A percentile compares a stretch with the other conserved stretches of the same genome.
These are phyloP conservation scores for Drymonia ruficornis DNA, from an alignment of 2,888 invertebrate genomes.

Conservation along the genomic window DNA sequence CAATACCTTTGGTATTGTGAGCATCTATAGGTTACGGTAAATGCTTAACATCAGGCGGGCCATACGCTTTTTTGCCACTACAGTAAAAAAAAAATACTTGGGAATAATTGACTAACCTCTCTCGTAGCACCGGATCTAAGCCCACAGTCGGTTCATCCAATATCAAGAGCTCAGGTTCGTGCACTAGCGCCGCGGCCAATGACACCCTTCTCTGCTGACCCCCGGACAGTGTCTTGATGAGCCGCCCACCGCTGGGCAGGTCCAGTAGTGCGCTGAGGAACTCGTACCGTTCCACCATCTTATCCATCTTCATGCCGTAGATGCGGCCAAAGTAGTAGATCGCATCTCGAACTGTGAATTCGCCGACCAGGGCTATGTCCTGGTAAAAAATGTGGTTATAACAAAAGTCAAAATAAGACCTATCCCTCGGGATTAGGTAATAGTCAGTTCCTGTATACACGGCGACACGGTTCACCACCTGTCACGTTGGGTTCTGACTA, in stretches of 20 bases:
- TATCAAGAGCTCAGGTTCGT: constrained; percentile 94
- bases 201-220: constrained; percentile 96
- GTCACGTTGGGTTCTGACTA: too few relatives aligned
- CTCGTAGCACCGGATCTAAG: constrained; percentile 94
- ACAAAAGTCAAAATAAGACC: background rate
- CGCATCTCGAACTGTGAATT: constrained; percentile 93
- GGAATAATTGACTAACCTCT: constrained; percentile 84
- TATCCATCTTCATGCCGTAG: constrained; percentile 88
- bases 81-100: too few relatives aligned
- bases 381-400: constrained; percentile 47
- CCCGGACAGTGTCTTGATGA: constrained; percentile 91
- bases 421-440: too few relatives aligned
- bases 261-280: constrained; percentile 90
- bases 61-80: too few relatives aligned
- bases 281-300: constrained; percentile 87
- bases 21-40: too few relatives aligned
- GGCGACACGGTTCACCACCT: too few relatives aligned
- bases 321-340: constrained; percentile 95
- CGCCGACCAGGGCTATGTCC: constrained; percentile 92
- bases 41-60: too few relatives aligned
- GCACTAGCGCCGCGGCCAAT: constrained; percentile 94
- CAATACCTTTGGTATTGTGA: too few relatives aligned
- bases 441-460: too few relatives aligned
- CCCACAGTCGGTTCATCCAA: constrained; percentile 98
- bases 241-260: constrained; percentile 87